Conservation (phyloP, 1,140 invertebrate genomes). For the Musca domestica region DNA sequence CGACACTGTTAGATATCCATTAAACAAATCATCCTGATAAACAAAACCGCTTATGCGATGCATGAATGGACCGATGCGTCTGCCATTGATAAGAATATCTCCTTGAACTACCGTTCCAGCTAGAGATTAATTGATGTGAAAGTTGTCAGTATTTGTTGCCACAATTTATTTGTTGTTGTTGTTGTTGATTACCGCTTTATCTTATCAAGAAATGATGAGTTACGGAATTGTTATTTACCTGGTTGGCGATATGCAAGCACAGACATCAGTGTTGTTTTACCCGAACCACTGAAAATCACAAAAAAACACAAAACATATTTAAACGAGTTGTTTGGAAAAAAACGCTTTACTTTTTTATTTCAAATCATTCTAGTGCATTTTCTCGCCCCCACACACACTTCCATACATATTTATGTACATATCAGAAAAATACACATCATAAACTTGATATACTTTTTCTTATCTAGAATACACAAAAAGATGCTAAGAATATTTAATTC, state of each 20-base stretch:
- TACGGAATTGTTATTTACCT: conserved; percentile 53
- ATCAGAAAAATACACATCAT: too few relatives aligned
- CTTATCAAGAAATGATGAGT: not conserved
- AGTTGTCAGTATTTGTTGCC: too few relatives aligned
- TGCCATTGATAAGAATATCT: conserved; percentile 72
- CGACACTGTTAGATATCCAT: conserved; percentile 79
- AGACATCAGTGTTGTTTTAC: conserved; percentile 93
- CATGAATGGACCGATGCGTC: conserved; percentile 69
- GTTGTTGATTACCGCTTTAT: not conserved
- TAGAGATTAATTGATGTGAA: conserved; percentile 38
- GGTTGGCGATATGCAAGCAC: conserved; percentile 76
- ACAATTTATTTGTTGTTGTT: too few relatives aligned
- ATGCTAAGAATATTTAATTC: too few relatives aligned
- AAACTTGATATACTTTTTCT: too few relatives aligned
- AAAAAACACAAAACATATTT: too few relatives aligned
- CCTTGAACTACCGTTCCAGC: conserved; percentile 71
- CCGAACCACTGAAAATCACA: conserved; percentile 72
- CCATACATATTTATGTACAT: too few relatives aligned
- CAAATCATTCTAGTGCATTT: too few relatives aligned
- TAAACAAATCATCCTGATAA: conserved; percentile 90
- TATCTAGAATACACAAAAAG: too few relatives aligned
- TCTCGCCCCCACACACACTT: too few relatives aligned
- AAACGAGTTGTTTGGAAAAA: too few relatives aligned
- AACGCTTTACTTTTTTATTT: too few relatives aligned
- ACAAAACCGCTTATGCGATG: conserved; percentile 85